These are phyloP conservation scores for Nasonia oneida DNA, from an alignment of 2,888 invertebrate species.

Conservation along the genomic window DNA sequence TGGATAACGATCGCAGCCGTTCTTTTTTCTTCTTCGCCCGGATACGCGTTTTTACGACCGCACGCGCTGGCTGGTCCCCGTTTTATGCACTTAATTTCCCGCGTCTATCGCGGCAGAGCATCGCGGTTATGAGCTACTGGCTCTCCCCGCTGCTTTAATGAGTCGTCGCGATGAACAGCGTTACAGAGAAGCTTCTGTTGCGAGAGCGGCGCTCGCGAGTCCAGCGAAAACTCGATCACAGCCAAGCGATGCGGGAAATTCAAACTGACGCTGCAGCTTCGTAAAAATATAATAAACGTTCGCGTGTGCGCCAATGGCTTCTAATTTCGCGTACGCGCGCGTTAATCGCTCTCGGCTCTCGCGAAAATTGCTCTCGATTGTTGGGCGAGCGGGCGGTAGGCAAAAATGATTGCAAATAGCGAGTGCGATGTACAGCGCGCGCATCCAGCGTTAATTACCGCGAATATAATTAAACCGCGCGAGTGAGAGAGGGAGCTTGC, in stretches of 20 bases:
- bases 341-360: conserved; percentile 56
- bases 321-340: conserved; percentile 38
- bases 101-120: background rate
- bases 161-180: conserved; percentile 29
- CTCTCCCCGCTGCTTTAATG: conserved; percentile 13
- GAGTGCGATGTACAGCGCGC: no score
- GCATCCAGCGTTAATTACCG: no score
- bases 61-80: background rate
- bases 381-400: background rate
- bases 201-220: no score
- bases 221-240: background rate
- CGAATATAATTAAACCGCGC: conserved; percentile 62
- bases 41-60: conserved; percentile 13
- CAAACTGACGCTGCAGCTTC: background rate
- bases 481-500: background rate
- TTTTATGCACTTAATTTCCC: conserved; percentile 25
- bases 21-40: background rate
- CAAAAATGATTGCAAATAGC: background rate
- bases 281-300: background rate
- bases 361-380: conserved; percentile 70
- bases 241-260: background rate
- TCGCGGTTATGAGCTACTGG: conserved; percentile 16
- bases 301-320: background rate
- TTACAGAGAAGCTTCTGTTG: no score
- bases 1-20: background rate